These are phyloP conservation scores for Andrena cerasifolii DNA, from an alignment of 1,140 invertebrate species.

Conservation along the genomic window DNA sequence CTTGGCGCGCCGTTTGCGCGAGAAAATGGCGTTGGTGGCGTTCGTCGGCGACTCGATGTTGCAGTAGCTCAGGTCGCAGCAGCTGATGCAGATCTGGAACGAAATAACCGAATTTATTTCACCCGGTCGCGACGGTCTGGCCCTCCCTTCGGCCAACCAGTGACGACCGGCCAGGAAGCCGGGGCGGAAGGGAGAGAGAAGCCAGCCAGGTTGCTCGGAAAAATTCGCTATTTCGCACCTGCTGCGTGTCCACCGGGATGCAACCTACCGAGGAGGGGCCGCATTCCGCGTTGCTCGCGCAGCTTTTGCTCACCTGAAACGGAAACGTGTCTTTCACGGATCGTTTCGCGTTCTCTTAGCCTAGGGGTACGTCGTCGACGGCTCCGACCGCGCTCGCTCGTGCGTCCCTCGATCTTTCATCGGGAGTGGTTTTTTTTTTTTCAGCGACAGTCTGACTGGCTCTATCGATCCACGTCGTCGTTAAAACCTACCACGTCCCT, in stretches of 20 bases:
- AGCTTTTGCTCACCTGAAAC: conserved; percentile 85
- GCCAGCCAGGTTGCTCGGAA: conserved; percentile 58
- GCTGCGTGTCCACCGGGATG: conserved; percentile 85
- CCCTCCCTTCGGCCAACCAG: background rate
- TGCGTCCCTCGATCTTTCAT: conserved; percentile 18
- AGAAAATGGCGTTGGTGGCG: conserved; percentile 83
- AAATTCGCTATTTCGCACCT: conserved; percentile 82
- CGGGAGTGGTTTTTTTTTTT: conserved; percentile 6
- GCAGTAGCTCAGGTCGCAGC: conserved; percentile 87
- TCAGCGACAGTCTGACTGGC: background rate
- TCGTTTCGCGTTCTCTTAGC: background rate
- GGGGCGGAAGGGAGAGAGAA: background rate
- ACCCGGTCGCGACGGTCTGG: conserved; percentile 23
- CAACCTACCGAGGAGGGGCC: conserved; percentile 85
- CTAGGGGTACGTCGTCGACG: background rate
- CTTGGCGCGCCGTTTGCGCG: conserved; percentile 76
- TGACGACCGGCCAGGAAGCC: no score
- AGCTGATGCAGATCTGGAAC: conserved; percentile 86
- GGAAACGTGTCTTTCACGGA: conserved; percentile 15
- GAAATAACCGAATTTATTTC: conserved; percentile 79
- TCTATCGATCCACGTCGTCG: background rate
- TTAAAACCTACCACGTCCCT: background rate
- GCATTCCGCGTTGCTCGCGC: conserved; percentile 84
- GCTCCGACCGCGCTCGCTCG: background rate
- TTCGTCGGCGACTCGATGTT: conserved; percentile 86